These are phyloP conservation scores for Noctua fimbriata DNA, from an alignment of 2,888 invertebrate genomes.

Conservation along the genomic window DNA sequence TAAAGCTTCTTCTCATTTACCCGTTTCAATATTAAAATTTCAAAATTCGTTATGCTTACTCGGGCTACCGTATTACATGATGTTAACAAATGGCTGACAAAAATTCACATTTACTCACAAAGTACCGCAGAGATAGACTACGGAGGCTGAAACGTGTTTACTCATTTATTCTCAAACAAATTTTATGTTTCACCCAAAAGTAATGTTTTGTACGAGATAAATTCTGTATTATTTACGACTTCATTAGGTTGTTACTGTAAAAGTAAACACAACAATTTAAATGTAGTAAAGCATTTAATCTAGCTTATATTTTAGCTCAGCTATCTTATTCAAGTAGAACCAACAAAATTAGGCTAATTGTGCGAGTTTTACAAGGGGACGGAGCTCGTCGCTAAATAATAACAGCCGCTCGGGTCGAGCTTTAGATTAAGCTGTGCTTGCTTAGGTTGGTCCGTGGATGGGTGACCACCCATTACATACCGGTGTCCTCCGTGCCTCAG, in stretches of 20 bases:
- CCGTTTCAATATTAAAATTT: slow-evolving; percentile 6
- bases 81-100: slow-evolving; percentile 56
- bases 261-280: slow-evolving; percentile 17
- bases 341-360: slow-evolving; percentile 39
- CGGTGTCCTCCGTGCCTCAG: too few species aligned
- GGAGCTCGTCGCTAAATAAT: too few species aligned
- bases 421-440: too few species aligned
- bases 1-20: neutral
- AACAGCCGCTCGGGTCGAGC: too few species aligned
- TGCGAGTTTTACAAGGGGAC: slow-evolving; percentile 24
- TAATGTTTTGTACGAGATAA: slow-evolving; percentile 36
- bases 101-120: slow-evolving; percentile 47
- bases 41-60: slow-evolving; percentile 14
- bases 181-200: slow-evolving; percentile 30
- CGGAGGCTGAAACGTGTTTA: slow-evolving; percentile 19
- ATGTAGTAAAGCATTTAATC: slow-evolving; percentile 17
- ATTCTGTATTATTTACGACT: slow-evolving; percentile 35
- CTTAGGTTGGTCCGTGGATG: too few species aligned
- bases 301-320: slow-evolving; percentile 18
- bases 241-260: slow-evolving; percentile 27
- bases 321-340: slow-evolving; percentile 29
- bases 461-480: too few species aligned
- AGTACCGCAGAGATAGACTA: slow-evolving; percentile 46
- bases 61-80: slow-evolving; percentile 5
- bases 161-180: slow-evolving; percentile 46